A percentile compares a stretch with the other conserved stretches of the same genome.
phyloP scores from a whole-genome alignment of 2,888 invertebrate species.

The Campoplex capitator region DNA sequence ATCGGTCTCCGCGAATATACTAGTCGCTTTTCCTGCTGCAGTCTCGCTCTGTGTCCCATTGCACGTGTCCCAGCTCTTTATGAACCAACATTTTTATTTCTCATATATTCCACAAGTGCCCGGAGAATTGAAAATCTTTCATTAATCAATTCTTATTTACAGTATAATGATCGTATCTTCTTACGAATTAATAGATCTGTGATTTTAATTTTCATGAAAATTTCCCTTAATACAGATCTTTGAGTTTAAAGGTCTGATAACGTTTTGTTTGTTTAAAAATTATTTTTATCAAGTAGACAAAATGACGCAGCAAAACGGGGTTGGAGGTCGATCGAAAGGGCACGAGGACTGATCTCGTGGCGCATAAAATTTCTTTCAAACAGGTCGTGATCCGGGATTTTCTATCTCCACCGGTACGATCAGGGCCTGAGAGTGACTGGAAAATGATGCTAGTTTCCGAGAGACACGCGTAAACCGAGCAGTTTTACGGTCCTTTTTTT shows the following conservation, averaged over 20 bases:
- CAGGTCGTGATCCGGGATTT: no score
- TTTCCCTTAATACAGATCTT: no score
- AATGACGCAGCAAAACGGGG: background rate
- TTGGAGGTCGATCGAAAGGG: no score
- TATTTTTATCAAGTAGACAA: background rate
- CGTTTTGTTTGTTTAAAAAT: background rate
- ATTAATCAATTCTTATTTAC: background rate
- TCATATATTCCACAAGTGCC: constrained; percentile 16
- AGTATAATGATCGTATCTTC: background rate
- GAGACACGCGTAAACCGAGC: background rate
- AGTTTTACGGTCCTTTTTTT: background rate
- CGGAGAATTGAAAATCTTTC: background rate
- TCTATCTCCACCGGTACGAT: background rate
- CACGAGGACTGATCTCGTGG: no score
- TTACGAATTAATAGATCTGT: no score
- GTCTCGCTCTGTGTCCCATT: constrained; percentile 43
- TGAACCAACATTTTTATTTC: constrained; percentile 9
- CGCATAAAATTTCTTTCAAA: background rate
- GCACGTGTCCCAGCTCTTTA: constrained; percentile 49
- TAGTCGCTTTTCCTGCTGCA: constrained; percentile 41
- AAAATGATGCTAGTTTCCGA: background rate
- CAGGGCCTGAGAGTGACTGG: background rate
- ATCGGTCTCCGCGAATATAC: constrained; percentile 73
- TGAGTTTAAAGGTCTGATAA: no score
- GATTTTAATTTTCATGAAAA: no score